These are phyloP conservation scores for Cepphus grylle DNA, from an alignment of 2,113 vertebrate species.

Conservation along the genomic window DNA sequence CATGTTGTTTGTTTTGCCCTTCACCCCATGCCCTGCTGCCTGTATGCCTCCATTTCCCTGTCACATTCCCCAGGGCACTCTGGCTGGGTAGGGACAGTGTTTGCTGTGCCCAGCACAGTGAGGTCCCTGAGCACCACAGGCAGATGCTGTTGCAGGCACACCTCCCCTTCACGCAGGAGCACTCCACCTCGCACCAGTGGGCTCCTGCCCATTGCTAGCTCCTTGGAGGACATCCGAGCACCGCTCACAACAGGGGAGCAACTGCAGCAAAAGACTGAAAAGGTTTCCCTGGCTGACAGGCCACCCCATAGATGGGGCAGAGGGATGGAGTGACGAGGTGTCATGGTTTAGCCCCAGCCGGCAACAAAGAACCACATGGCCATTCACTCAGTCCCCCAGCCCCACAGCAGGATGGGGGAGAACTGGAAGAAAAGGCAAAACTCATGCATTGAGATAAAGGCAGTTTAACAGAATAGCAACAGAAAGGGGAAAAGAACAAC, in stretches of 20 bases:
- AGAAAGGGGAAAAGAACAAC: background rate
- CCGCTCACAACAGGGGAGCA: background rate
- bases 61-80: fast-evolving
- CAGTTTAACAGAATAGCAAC: background rate
- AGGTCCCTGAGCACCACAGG: background rate
- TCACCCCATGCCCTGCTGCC: background rate
- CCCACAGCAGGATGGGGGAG: background rate
- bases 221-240: background rate
- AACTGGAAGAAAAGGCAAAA: background rate
- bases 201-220: background rate
- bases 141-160: background rate
- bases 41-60: background rate
- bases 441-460: background rate
- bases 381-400: background rate
- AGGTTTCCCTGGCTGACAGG: background rate
- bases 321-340: background rate
- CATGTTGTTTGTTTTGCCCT: background rate
- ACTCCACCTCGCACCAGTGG: background rate
- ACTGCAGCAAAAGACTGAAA: background rate
- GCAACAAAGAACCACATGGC: background rate
- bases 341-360: background rate
- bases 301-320: background rate
- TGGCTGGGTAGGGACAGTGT: background rate
- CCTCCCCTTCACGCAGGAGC: background rate
- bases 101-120: background rate